Conservation (phyloP, 2,113 vertebrate species). For the Calonectris borealis region DNA sequence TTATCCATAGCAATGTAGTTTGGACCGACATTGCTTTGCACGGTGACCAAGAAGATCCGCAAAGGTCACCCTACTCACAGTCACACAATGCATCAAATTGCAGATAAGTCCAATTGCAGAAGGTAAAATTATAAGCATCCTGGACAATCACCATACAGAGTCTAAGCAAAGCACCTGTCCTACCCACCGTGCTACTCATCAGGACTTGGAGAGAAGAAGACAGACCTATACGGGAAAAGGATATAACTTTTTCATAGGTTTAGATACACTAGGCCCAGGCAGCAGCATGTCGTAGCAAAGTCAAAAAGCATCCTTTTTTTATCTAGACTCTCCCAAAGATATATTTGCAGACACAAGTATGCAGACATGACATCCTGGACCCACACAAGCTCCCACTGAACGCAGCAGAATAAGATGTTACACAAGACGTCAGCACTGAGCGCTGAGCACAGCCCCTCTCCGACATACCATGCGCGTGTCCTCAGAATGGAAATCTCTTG, state of each 20-base stretch:
- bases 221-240: background rate
- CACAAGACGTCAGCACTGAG: background rate
- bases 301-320: background rate
- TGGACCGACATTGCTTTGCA: background rate
- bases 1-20: background rate
- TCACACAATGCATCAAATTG: background rate
- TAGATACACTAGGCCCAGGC: background rate
- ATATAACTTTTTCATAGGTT: background rate
- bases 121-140: background rate
- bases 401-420: background rate
- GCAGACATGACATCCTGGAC: background rate
- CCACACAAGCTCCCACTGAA: background rate
- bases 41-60: background rate
- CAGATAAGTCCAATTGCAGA: background rate
- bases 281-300: background rate
- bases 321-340: background rate
- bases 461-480: rapidly evolving
- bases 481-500: background rate
- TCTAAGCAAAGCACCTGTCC: background rate
- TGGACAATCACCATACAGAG: background rate
- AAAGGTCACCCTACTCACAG: background rate
- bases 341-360: background rate
- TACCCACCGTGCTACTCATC: background rate
- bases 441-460: background rate
- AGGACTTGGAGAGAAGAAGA: background rate